A percentile compares a stretch with the other conserved stretches of the same genome.
These are phyloP conservation scores for Loxodonta africana DNA, from an alignment of 2,113 vertebrate genomes.

Conservation along the genomic window DNA sequence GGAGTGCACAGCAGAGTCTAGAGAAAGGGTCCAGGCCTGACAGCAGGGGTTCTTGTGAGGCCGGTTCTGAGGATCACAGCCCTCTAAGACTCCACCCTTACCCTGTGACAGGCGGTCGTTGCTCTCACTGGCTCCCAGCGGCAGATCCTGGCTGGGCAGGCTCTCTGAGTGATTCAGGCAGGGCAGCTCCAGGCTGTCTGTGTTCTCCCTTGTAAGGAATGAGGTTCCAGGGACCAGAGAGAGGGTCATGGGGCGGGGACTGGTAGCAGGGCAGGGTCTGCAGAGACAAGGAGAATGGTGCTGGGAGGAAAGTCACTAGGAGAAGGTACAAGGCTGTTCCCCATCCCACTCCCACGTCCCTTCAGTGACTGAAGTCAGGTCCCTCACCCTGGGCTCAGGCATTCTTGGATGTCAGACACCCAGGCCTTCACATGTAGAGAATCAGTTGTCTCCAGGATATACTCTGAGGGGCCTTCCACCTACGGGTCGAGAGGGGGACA, in stretches of 20 bases:
- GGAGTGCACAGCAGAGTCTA: too few relatives aligned
- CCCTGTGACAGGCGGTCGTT: slow-evolving; percentile 94
- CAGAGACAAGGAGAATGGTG: slow-evolving; percentile 38
- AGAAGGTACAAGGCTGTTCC: neutral
- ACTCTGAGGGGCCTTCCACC: slow-evolving; percentile 92
- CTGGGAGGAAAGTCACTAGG: neutral
- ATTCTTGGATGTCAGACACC: slow-evolving; percentile 95
- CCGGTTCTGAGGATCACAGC: neutral
- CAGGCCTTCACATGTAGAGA: slow-evolving; percentile 95
- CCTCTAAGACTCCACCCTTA: slow-evolving; percentile 65
- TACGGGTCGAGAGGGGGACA: slow-evolving; percentile 63
- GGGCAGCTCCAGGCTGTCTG: slow-evolving; percentile 89
- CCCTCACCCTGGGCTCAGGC: slow-evolving; percentile 93
- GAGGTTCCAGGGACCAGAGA: slow-evolving; percentile 73
- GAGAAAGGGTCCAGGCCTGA: neutral
- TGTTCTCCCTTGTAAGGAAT: slow-evolving; percentile 88
- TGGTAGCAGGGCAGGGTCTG: slow-evolving; percentile 79
- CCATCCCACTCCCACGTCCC: neutral
- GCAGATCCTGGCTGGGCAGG: slow-evolving; percentile 86
- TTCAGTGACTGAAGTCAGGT: neutral
- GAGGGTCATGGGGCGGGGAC: slow-evolving; percentile 77
- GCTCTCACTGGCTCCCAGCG: slow-evolving; percentile 88
- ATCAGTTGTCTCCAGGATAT: slow-evolving; percentile 94
- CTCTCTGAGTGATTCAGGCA: slow-evolving; percentile 90
- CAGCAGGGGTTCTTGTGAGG: fast-evolving